Evolutionary conservation across 2,888 invertebrate genomes (phyloP), one percentile per base, ranked within the genome.

Genomic region (Pterostichus madidus): DNA sequence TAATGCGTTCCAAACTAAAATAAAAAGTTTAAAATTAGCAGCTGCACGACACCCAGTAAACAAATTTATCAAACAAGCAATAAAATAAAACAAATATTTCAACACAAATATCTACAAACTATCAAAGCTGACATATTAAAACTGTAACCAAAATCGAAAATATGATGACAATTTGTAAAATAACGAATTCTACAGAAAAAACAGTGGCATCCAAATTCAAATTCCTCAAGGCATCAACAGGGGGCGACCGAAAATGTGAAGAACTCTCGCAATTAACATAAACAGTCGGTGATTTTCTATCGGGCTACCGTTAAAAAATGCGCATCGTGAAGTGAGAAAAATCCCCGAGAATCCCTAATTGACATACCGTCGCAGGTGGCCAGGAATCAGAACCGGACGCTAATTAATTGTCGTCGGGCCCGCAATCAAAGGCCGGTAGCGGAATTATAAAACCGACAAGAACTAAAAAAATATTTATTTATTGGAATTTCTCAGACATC

Each of bases 351-450:
- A 75, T 75, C 75, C 75, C 75, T 75, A 75, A 75, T 75, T 75
- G 75, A 75, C 75, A 53, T 71, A 52, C 75, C 75, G 17, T 71
- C 46, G 79, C 79, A 79, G 79, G 79, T 79, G 79, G 79, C 61
- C 61, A 11, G 61, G 59, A 39, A 79, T 64, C 71, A 68, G 71
- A 32, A 5, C n/a, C 56, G 49, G 52, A 32, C 68, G 75, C 46
- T 81, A 81, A 81, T 81, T 81, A 81, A 81, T 81, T 59, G 59
- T 59, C 81, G 59, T 49, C 80, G 71, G 39, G 32, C 6, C n/a
- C 24, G 24, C 75, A 71, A 73, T 81, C 81, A 73, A 81, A 81
- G 81, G 39, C 39, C 73, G 31, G 46, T 49, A 68, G 59, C 75
- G 49, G 59, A 46, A 80, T 80, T 53, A 80, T 56, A 77, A 77